Evolutionary conservation across 2,888 invertebrate species (phyloP).

Genomic region (Pomacea canaliculata): DNA sequence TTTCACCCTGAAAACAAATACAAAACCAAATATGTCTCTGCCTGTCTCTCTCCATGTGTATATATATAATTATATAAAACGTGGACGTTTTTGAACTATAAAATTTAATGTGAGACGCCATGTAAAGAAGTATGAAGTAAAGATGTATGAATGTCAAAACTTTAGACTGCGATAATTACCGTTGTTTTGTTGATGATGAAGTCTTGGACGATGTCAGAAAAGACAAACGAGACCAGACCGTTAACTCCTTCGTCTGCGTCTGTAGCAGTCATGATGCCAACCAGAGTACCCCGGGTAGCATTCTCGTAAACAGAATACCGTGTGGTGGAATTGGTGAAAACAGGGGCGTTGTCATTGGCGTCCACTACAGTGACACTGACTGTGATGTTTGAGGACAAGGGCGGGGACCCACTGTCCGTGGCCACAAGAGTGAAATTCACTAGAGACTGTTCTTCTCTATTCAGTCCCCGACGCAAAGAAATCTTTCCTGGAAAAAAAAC

Average conservation of each 20-base stretch:
- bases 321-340: constrained; percentile 71
- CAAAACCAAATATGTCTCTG: too few relatives aligned
- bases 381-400: constrained; percentile 71
- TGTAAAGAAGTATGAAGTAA: too few relatives aligned
- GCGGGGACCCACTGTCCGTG: constrained; percentile 51
- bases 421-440: constrained; percentile 50
- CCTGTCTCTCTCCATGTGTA: too few relatives aligned
- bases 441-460: constrained; percentile 68
- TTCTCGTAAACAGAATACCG: constrained; percentile 49
- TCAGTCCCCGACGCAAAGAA: constrained; percentile 74
- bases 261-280: constrained; percentile 79
- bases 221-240: constrained; percentile 79
- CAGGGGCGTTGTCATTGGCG: constrained; percentile 83
- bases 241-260: constrained; percentile 75
- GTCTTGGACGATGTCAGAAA: constrained; percentile 81
- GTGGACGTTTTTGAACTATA: too few relatives aligned
- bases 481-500: constrained; percentile 47
- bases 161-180: constrained; percentile 9
- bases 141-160: too few relatives aligned
- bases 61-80: too few relatives aligned
- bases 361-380: constrained; percentile 81
- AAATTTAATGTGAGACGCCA: too few relatives aligned
- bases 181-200: constrained; percentile 77
- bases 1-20: constrained; percentile 46
- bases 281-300: constrained; percentile 64